Base-by-base conservation (phyloP, 2,113 vertebrate species). In the Nibea albiflora region DNA sequence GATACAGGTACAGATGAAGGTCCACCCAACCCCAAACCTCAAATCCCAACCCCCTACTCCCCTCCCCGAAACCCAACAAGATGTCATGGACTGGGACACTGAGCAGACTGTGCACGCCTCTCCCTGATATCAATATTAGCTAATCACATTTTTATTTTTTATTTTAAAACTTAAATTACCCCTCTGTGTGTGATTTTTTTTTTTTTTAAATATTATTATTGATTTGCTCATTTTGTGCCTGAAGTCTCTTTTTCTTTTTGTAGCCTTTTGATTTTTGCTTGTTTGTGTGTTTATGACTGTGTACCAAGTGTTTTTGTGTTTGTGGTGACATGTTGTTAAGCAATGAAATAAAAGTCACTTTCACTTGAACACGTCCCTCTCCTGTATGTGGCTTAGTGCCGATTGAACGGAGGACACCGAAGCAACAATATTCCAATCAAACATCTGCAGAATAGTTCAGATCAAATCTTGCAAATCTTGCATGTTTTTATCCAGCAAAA, bases 1-100 rank as follows among this genome's bases (percentile, higher is more conserved):
- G 93, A 95, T 95, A 96, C 95, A 95, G 95, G 95, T 96, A 96
- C 88, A 94, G 86, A 94, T 95, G 94, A 95, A 86, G 86, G 69
- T 67, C 83, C 12, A 15, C 61, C 61, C 83, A 46, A 19, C 26
- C 20, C 80, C 83, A 73, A 78, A 71, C 81, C 15, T 20, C 50
- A 8, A 54, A 9, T 12, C 11, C 50, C 50, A 1, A 39, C 35
- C 75, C n/a, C 35, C 77, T 69, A 50, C 26, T 46, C 79, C 70
- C 71, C 81, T 20, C 71, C 68, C 84, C 15, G 42, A 81, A 76
- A 86, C 73, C 70, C 92, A 87, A 49, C 89, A 71, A 80, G 85
- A 92, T 63, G 78, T 89, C 80, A 61, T 1, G 80, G 84, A 89
- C 81, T 80, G 84, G 92, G 90, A 83, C 61, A 66, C 60, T 85